These are phyloP conservation scores for Electrona antarctica DNA, from an alignment of 2,113 vertebrate genomes.

Conservation along the genomic window DNA sequence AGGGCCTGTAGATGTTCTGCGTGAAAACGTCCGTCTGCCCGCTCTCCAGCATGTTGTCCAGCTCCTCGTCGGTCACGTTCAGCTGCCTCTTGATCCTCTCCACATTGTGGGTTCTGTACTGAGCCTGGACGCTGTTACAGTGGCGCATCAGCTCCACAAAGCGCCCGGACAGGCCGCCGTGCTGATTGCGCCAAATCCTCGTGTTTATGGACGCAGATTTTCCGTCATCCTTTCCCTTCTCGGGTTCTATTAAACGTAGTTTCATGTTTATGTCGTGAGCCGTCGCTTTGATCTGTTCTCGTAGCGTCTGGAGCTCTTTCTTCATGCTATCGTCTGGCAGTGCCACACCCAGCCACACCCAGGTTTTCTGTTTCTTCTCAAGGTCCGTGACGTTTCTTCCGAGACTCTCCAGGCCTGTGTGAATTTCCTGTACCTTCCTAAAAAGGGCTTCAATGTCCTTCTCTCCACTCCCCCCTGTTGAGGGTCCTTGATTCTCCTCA, in stretches of 20 bases:
- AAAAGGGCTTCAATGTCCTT: constrained; percentile 75
- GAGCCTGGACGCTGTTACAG: constrained; percentile 76
- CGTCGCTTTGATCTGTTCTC: constrained; percentile 79
- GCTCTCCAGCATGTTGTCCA: constrained; percentile 82
- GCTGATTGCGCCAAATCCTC: constrained; percentile 82
- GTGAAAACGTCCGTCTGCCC: constrained; percentile 83
- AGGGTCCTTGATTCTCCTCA: constrained; percentile 60
- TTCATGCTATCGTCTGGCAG: constrained; percentile 82
- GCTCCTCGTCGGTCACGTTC: constrained; percentile 78
- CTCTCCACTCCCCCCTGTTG: constrained; percentile 11
- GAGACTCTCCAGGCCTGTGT: constrained; percentile 69
- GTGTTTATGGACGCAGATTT: constrained; percentile 73
- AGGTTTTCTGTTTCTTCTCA: constrained; percentile 81
- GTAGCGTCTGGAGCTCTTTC: constrained; percentile 78
- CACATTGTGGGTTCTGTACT: constrained; percentile 81
- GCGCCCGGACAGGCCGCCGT: constrained; percentile 62
- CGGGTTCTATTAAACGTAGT: constrained; percentile 78
- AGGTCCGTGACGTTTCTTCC: constrained; percentile 76
- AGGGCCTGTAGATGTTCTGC: constrained; percentile 80
- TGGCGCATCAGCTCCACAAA: constrained; percentile 76
- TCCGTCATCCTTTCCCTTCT: constrained; percentile 79
- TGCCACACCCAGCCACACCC: constrained; percentile 76
- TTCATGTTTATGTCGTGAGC: constrained; percentile 75
- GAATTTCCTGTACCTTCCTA: constrained; percentile 77
- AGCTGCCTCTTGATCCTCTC: constrained; percentile 82